Conservation (phyloP, 1,140 invertebrate species). For the Dermatophagoides farinae region DNA sequence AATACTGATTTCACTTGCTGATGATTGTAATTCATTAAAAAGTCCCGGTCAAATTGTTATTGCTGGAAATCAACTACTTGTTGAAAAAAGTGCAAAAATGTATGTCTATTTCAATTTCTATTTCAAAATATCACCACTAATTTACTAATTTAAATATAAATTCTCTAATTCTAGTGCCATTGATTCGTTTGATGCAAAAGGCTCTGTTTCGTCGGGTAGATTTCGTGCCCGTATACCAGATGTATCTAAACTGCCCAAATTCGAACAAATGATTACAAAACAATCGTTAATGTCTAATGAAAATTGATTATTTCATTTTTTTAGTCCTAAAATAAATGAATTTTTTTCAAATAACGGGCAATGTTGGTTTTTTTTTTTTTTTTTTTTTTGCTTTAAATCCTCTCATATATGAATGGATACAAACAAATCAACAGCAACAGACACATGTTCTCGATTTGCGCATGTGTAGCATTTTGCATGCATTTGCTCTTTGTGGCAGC, state of each 20-base stretch:
- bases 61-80: neutral
- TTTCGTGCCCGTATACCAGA: neutral
- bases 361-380: too few species aligned
- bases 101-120: neutral
- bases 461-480: too few species aligned
- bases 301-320: neutral
- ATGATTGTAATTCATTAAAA: neutral
- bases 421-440: neutral
- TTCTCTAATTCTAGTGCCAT: neutral
- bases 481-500: too few species aligned
- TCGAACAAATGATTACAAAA: neutral
- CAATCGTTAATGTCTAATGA: too few species aligned
- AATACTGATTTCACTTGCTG: slow-evolving; percentile 1
- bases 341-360: neutral
- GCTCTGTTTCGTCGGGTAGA: neutral
- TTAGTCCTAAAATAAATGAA: neutral
- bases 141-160: neutral
- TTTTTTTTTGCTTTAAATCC: too few species aligned
- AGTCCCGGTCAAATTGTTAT: slow-evolving; percentile 3
- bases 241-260: neutral
- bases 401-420: neutral
- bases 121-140: neutral
- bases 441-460: neutral
- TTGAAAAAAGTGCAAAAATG: neutral
- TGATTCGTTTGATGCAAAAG: neutral